Conservation (phyloP, 2,888 invertebrate genomes). For the Lysandra bellargus region DNA sequence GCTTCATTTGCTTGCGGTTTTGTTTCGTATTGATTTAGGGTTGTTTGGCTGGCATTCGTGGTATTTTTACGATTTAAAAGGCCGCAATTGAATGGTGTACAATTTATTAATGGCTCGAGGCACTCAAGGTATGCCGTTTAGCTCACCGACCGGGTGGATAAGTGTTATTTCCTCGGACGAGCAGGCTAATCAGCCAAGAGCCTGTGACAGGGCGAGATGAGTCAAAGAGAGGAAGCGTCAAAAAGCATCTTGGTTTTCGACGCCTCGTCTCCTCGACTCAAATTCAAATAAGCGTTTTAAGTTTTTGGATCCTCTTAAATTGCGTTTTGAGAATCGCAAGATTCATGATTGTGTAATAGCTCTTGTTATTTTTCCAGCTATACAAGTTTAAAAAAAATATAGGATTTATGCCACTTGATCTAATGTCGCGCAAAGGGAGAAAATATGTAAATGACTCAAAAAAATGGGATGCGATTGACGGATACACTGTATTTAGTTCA, state of each 20-base stretch:
- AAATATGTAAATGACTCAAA: too few relatives aligned
- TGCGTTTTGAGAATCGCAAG: too few relatives aligned
- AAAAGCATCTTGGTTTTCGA: background rate
- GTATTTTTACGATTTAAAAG: constrained; percentile 74
- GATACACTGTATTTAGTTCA: too few relatives aligned
- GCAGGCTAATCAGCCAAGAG: background rate
- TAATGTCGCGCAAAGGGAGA: too few relatives aligned
- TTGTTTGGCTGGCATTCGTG: constrained; percentile 67
- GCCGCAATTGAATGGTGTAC: constrained; percentile 38
- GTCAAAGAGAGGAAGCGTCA: background rate
- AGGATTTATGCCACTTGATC: too few relatives aligned
- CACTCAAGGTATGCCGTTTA: constrained; percentile 7
- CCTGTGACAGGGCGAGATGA: background rate
- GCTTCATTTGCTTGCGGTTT: constrained; percentile 71
- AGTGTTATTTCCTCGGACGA: background rate
- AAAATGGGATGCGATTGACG: too few relatives aligned
- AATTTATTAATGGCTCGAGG: constrained; percentile 29
- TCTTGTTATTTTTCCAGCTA: too few relatives aligned
- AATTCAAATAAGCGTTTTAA: too few relatives aligned
- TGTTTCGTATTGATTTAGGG: constrained; percentile 73
- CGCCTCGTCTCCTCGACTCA: too few relatives aligned
- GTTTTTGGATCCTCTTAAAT: too few relatives aligned
- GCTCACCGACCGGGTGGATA: background rate
- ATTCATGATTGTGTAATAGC: too few relatives aligned
- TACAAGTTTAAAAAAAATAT: too few relatives aligned